phyloP scores from a whole-genome alignment of 2,797 vertebrate genomes.

The Miichthys miiuy region DNA sequence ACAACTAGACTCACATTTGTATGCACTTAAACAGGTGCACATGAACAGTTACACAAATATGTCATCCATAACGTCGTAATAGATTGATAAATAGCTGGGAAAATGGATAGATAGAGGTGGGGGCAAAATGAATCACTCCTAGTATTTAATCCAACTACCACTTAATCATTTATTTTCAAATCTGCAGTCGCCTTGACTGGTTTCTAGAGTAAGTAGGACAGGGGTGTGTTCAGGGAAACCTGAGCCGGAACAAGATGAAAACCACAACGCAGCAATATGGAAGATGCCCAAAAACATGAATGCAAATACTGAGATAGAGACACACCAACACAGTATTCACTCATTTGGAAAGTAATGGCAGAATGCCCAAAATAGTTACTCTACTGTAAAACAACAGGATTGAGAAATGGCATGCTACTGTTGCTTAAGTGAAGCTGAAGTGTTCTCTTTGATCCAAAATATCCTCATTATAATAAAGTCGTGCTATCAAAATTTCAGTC shows the following conservation, averaged over 20 bases:
- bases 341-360: constrained; percentile 72
- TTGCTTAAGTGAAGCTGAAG: background rate
- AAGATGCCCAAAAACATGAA: constrained; percentile 57
- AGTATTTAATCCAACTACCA: constrained; percentile 63
- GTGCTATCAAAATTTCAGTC: background rate
- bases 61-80: background rate
- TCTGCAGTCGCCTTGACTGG: constrained; percentile 48
- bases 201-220: constrained; percentile 79
- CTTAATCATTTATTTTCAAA: constrained; percentile 77
- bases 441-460: background rate
- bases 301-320: constrained; percentile 46
- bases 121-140: constrained; percentile 16
- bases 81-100: background rate
- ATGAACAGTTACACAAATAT: background rate
- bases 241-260: constrained; percentile 70
- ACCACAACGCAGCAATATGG: constrained; percentile 75
- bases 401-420: constrained; percentile 22
- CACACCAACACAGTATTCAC: constrained; percentile 68
- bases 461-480: background rate
- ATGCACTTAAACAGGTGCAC: constrained; percentile 4
- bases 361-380: constrained; percentile 69
- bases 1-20: background rate
- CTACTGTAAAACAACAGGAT: constrained; percentile 70
- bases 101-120: constrained; percentile 8
- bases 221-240: constrained; percentile 64